These are phyloP conservation scores for Cerastis rubricosa DNA, from an alignment of 2,888 invertebrate species.

Conservation along the genomic window DNA sequence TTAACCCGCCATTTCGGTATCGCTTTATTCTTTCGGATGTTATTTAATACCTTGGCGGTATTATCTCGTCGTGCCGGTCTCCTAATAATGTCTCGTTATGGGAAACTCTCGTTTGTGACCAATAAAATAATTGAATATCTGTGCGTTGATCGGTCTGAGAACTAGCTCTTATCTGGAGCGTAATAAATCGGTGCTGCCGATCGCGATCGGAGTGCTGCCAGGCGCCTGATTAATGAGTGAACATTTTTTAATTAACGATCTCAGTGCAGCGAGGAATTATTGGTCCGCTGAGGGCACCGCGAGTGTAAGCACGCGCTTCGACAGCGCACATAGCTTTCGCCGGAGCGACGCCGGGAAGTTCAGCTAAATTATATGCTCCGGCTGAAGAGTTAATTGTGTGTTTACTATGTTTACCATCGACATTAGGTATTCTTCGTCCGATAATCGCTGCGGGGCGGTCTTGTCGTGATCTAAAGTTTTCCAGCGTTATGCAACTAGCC, in stretches of 20 bases:
- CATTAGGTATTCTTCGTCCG: conserved; percentile 76
- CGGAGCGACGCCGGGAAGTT: conserved; percentile 63
- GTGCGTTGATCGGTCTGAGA: conserved; percentile 66
- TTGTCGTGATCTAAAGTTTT: conserved; percentile 82
- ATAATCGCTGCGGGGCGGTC: conserved; percentile 77
- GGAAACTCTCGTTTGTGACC: conserved; percentile 71
- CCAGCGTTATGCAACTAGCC: conserved; percentile 80
- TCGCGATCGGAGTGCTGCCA: conserved; percentile 77
- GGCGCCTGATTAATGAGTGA: conserved; percentile 82
- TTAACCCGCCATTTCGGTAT: conserved; percentile 58
- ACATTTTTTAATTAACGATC: conserved; percentile 84
- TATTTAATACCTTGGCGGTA: conserved; percentile 59
- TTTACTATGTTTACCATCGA: conserved; percentile 78
- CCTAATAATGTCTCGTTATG: conserved; percentile 72
- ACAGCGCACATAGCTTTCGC: conserved; percentile 72
- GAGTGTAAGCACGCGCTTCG: conserved; percentile 67
- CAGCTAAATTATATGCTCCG: conserved; percentile 78
- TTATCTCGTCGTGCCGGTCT: conserved; percentile 62
- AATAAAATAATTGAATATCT: conserved; percentile 76
- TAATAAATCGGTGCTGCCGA: conserved; percentile 81
- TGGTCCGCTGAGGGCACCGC: conserved; percentile 69
- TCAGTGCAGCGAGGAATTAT: conserved; percentile 70
- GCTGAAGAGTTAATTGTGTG: conserved; percentile 81
- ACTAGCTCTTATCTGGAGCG: conserved; percentile 80
- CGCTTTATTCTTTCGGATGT: conserved; percentile 62